phyloP scores from a whole-genome alignment of 1,140 invertebrate genomes.

The Gonioctena quinquepunctata region DNA sequence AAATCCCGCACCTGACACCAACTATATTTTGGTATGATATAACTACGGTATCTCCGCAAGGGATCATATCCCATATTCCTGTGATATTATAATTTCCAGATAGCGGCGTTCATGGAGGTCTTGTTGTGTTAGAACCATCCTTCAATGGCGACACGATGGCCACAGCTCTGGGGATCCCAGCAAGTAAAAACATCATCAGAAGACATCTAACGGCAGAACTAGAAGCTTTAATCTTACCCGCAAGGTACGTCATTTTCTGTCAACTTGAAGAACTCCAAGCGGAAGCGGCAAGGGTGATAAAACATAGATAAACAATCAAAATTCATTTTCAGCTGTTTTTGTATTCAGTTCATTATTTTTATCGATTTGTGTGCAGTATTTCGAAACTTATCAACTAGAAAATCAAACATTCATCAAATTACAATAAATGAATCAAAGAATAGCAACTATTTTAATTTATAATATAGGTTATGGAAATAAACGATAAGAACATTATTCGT shows the following conservation, averaged over 20 bases:
- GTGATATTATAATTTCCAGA: too few relatives aligned
- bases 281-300: conserved; percentile 60
- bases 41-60: too few relatives aligned
- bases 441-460: not conserved
- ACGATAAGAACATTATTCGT: not conserved
- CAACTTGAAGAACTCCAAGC: conserved; percentile 77
- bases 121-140: conserved; percentile 89
- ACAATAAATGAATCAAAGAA: not conserved
- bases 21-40: too few relatives aligned
- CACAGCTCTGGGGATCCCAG: conserved; percentile 87
- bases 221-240: conserved; percentile 85
- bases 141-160: conserved; percentile 95
- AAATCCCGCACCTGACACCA: not conserved
- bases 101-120: conserved; percentile 89
- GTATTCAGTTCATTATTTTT: not conserved
- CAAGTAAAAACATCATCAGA: conserved; percentile 90
- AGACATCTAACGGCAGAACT: conserved; percentile 88
- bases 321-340: not conserved
- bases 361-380: not conserved
- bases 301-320: conserved; percentile 43
- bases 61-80: too few relatives aligned
- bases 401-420: not conserved
- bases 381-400: not conserved
- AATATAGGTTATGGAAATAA: not conserved
- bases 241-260: conserved; percentile 84